phyloP scores from a whole-genome alignment of 2,888 invertebrate genomes.

The Lamproptera curius region DNA sequence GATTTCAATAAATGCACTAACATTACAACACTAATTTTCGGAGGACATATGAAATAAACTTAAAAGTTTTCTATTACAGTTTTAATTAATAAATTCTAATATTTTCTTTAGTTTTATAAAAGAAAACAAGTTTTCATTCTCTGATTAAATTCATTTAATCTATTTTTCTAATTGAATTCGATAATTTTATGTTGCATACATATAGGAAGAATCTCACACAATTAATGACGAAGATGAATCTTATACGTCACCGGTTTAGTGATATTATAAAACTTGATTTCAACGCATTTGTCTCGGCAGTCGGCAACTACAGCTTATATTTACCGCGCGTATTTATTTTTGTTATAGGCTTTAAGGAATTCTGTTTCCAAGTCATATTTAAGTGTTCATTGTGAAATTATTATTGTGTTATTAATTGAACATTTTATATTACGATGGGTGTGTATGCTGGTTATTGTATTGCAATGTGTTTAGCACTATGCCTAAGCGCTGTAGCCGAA shows the following conservation, averaged over 20 bases:
- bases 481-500: slow-evolving; percentile 29
- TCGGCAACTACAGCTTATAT: slow-evolving; percentile 32
- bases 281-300: slow-evolving; percentile 33
- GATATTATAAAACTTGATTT: slow-evolving; percentile 32
- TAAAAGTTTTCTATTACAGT: no score
- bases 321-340: slow-evolving; percentile 8
- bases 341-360: no score
- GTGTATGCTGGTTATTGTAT: slow-evolving; percentile 11
- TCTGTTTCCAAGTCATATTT: slow-evolving; percentile 1
- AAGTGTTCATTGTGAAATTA: not conserved
- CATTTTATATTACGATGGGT: not conserved
- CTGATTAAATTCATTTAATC: no score
- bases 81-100: no score
- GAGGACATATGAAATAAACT: no score
- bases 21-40: no score
- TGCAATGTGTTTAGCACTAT: slow-evolving; percentile 33
- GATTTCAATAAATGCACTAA: no score
- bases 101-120: no score
- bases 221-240: not conserved
- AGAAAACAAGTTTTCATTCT: no score
- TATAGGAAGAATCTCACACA: no score
- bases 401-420: not conserved
- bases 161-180: no score
- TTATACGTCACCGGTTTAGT: slow-evolving; percentile 27
- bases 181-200: no score